Evolutionary conservation across 1,140 invertebrate genomes (phyloP), one percentile per base, ranked within the genome.

Genomic region (Drosophila busckii): DNA sequence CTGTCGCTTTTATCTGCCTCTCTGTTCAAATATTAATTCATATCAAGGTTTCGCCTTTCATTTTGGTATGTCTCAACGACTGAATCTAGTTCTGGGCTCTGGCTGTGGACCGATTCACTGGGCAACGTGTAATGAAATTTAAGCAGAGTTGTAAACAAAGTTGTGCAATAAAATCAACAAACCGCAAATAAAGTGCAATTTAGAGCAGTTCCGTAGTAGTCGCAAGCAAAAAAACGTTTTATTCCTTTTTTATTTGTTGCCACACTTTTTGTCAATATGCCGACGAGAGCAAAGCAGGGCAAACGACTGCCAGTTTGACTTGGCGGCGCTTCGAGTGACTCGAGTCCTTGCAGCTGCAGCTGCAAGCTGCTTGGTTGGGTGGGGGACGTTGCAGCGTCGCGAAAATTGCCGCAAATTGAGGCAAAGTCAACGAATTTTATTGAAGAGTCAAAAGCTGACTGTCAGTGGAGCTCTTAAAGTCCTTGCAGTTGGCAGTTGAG

Each of bases 11-110:
- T n/a, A n/a, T n/a, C n/a, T n/a, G n/a, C n/a, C n/a, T n/a, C n/a
- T n/a, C 60, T 75, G 65, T 55, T 82, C 75, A 80, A 80, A 80
- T 80, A 80, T 80, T 80, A 80, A 80, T 82, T 82, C 75, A 82
- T 82, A 82, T 82, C 75, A 82, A 80, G 75, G 75, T 75, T 80
- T 61, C 64, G 69, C 54, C 67, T 75, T 75, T 83, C 76, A 66
- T 54, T 75, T 75, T 69, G 52, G 56, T n/a, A 80, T 73, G 31
- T 58, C 23, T 35, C 2, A 5, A 6, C 7, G 4, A 19, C 48
- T 10, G 5, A 31, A n/a, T 42, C 23, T 10, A 9, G 20, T 35
- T 15, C 9, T 49, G 28, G 41, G 41, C 37, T 31, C 37, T 64
- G 59, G 58, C 48, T 50, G 60, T 48, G 60, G 42, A 53, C 59